Base-by-base conservation (phyloP, 2,113 vertebrate species). In the Fukomys damarensis region DNA sequence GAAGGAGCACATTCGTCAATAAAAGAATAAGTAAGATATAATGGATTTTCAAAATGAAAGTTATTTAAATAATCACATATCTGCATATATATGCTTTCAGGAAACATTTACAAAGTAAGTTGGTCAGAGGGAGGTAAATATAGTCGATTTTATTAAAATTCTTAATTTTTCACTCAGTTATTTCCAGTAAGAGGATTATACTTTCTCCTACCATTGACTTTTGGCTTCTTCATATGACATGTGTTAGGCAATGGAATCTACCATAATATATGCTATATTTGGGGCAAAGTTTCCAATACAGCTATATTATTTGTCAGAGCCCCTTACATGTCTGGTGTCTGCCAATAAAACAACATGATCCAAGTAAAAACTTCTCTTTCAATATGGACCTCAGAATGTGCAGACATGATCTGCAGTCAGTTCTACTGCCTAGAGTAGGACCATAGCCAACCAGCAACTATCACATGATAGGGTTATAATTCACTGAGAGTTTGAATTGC, bases 41-140 rank as follows among this genome's bases (percentile, higher is more conserved):
- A 72, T 58, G 12, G 46, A 63, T 89, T 77, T 83, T 58, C 56
- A 74, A 85, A 96, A 85, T 96, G 17, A 94, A 77, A 90, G 9
- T 68, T 52, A 3, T 88, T 94, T 79, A 93, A 89, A 79, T 35
- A 91, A 97, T 84, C 92, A 30, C 61, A 80, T 16, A 76, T 65
- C 20, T 46, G 8, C 16, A n/a, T 30, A 32, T 12, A 26, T 58
- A 52, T 26, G 61, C 70, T 94, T 95, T 86, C 59, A 93, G 66
- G 61, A 80, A 93, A 86, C 22, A 86, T 52, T 52, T 74, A 28
- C 72, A 91, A 94, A 82, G 41, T 58, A 81, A 93, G 46, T 85
- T 94, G n/a, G 7, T 89, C 56, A 80, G 38, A 7, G 17, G 61
- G 76, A 54, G 20, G 30, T 89, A 30, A 66, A 79, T 68, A 8